Evolutionary conservation across 2,888 invertebrate species (phyloP), one percentile per base, ranked within the genome.

Genomic region (Dyspetes luteomarginatus): DNA sequence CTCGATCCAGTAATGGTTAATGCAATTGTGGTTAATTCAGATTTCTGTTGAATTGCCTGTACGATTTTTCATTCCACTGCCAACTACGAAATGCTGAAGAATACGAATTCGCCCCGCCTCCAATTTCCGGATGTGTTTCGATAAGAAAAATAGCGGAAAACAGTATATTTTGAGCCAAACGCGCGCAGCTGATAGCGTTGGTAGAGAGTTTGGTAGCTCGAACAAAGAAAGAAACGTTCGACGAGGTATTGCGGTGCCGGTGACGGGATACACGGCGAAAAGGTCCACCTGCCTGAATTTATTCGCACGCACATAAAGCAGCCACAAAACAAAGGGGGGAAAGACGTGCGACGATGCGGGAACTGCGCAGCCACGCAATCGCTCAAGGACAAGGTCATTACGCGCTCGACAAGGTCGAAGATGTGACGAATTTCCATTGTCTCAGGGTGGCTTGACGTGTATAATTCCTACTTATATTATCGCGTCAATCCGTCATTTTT

Each of bases 211-310:
- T 15, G 17, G 2, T 17, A 56, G 17, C 30, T 19, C 52, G 48
- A 55, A 80, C 75, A 80, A 75, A 69, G 60, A 41, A 67, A 30
- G 71, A 78, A 73, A 73, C 52, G 56, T 15, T 67, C 30, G 52
- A 45, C 28, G 30, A 22, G 15, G 43, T 41, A 12, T 30, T 30
- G 71, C 56, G 55, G 67, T 75, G 36, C 48, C 58, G 75, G 30
- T 58, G 56, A 52, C 36, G 75, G 50, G 52, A 24, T 19, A 52
- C 41, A 41, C 17, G 55, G 24, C 36, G 36, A 68, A 50, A 72
- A 76, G 60, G 67, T 64, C 60, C 80, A 80, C 76, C 80, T 81
- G 80, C 72, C 76, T 67, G 62, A 81, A 81, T 72, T 81, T 76
- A 81, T 76, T 72, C 76, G 15, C 48, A 48, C 48, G 48, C 48